Conservation (phyloP, 37 sponge, comb jelly and placozoan genomes). For the Hexactinellida sp. region DNA sequence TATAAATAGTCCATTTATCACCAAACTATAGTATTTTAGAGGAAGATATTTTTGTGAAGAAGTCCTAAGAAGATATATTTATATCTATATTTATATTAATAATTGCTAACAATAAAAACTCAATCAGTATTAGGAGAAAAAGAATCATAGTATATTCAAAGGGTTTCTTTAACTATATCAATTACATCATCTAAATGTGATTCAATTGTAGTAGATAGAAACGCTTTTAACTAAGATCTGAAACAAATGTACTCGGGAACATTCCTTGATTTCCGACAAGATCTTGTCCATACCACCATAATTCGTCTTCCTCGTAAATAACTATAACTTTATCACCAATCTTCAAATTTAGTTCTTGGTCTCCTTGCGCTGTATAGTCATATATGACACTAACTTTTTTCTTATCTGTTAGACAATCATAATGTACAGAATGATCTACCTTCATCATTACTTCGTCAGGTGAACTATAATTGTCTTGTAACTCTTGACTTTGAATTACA, state of each 20-base stretch:
- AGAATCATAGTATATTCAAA: too few relatives aligned
- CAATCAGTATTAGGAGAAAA: too few relatives aligned
- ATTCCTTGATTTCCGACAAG: constrained; percentile 25
- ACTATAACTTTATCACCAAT: constrained; percentile 65
- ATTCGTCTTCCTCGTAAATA: constrained; percentile 55
- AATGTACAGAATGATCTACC: background rate
- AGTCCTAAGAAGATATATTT: too few relatives aligned
- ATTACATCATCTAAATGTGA: too few relatives aligned
- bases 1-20: too few relatives aligned
- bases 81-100: too few relatives aligned
- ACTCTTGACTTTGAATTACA: background rate
- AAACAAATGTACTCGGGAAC: constrained; percentile 26
- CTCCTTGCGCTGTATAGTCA: constrained; percentile 68
- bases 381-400: constrained; percentile 50
- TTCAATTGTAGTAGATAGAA: too few relatives aligned
- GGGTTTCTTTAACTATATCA: too few relatives aligned
- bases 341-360: constrained; percentile 54
- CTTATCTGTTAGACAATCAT: background rate
- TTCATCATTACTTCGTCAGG: background rate
- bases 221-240: too few relatives aligned
- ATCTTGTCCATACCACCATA: constrained; percentile 77
- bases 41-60: too few relatives aligned
- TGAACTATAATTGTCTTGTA: background rate
- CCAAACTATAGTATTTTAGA: too few relatives aligned
- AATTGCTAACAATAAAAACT: too few relatives aligned